These are phyloP conservation scores for Brachyhypopomus gauderio DNA, from an alignment of 2,113 vertebrate species.

Conservation along the genomic window DNA sequence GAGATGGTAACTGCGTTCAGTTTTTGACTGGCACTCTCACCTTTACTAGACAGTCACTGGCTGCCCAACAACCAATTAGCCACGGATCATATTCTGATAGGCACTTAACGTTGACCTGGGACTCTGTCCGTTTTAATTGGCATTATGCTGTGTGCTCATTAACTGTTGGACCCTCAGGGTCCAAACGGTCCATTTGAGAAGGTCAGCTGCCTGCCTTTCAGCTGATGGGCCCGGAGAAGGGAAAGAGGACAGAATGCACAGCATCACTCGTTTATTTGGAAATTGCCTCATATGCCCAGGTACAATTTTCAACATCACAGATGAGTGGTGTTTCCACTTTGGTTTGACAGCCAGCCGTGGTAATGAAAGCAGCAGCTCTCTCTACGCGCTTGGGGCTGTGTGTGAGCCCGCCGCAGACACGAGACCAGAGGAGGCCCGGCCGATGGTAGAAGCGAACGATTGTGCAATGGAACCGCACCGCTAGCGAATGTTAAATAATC, in stretches of 20 bases:
- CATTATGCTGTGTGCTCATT: conserved; percentile 50
- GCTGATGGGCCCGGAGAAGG: conserved; percentile 43
- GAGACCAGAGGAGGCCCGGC: neutral
- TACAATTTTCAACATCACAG: neutral
- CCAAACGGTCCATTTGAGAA: conserved; percentile 41
- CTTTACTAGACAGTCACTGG: conserved; percentile 41
- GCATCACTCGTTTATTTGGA: neutral
- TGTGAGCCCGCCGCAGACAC: too few relatives aligned
- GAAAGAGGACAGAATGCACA: conserved; percentile 11
- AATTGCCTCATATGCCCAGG: neutral
- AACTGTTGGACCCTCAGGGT: conserved; percentile 45
- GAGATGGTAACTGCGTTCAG: conserved; percentile 27
- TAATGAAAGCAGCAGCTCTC: neutral
- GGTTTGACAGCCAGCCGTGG: neutral
- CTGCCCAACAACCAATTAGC: conserved; percentile 58
- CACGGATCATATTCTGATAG: conserved; percentile 45
- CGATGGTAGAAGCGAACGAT: neutral
- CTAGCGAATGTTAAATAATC: neutral
- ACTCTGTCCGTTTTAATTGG: conserved; percentile 59
- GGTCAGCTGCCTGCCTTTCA: conserved; percentile 43
- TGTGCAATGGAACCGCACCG: neutral
- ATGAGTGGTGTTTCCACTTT: neutral
- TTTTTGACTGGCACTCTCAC: conserved; percentile 48
- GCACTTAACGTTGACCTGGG: conserved; percentile 7
- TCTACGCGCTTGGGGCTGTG: neutral